phyloP scores from a whole-genome alignment of 2,888 invertebrate genomes.

The Serripes groenlandicus region DNA sequence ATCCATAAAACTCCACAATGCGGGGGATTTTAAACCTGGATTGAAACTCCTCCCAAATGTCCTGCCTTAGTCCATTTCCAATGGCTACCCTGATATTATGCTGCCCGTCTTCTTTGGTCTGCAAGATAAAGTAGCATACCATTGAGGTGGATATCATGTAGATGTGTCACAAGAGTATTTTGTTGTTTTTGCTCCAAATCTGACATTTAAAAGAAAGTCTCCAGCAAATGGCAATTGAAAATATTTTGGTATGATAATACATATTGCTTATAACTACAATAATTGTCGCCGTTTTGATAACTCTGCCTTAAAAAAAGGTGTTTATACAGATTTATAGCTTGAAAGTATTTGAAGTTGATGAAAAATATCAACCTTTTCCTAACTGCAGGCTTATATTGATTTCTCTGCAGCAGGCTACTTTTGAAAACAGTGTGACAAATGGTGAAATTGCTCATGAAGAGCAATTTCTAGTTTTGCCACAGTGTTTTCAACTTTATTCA shows the following conservation, averaged over 20 bases:
- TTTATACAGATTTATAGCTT: too few relatives aligned
- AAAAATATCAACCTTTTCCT: too few relatives aligned
- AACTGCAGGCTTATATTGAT: too few relatives aligned
- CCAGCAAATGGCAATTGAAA: too few relatives aligned
- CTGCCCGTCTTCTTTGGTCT: conserved; percentile 76
- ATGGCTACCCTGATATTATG: conserved; percentile 90
- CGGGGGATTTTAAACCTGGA: conserved; percentile 93
- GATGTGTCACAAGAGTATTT: neutral
- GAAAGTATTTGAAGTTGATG: too few relatives aligned
- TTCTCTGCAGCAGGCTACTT: neutral
- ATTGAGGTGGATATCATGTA: neutral
- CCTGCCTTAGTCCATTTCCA: conserved; percentile 96
- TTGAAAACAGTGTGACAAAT: too few relatives aligned
- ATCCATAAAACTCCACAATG: conserved; percentile 97
- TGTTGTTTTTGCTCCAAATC: neutral
- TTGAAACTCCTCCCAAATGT: conserved; percentile 96
- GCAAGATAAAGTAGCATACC: too few relatives aligned
- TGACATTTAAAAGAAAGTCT: neutral
- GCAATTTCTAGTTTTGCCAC: too few relatives aligned
- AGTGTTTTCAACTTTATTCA: too few relatives aligned
- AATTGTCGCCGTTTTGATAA: too few relatives aligned
- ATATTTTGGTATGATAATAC: neutral
- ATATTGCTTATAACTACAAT: neutral
- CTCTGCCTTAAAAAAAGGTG: too few relatives aligned
- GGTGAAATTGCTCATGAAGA: too few relatives aligned